Base-by-base conservation (phyloP, 2,888 invertebrate genomes). In the Petrophora chlorosata region DNA sequence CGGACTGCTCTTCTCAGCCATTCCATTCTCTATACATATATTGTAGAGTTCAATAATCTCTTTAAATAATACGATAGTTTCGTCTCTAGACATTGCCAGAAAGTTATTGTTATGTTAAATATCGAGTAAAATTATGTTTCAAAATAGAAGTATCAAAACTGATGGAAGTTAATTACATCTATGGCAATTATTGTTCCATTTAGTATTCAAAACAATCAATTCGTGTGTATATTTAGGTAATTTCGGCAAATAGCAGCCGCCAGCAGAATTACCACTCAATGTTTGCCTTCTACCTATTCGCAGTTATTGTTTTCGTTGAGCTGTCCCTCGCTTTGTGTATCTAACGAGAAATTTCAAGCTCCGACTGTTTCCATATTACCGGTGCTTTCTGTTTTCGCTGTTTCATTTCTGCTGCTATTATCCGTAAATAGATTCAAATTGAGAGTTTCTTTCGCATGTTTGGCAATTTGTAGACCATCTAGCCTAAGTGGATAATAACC, bases 311-410 rank as follows among this genome's bases (percentile, higher is more conserved):
- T 61, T 59, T 57, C 55, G 51, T 56, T 47, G 53, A 39, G 53
- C 57, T 59, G 46, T 51, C 47, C 61, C 53, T 56, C 58, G 61
- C 60, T 66, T 65, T 70, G 68, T 74, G 64, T 58, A 54, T 44
- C 56, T 67, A 67, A 71, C 67, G 65, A 70, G 71, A 67, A 70
- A 70, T 73, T 70, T 64, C 56, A 66, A 65, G 63, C 63, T 61
- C 57, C 56, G 59, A 26, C 58, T 53, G 63, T 65, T 64, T 63
- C 57, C 59, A 63, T 67, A 64, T 56, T 54, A 52, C 46, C 40
- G 51, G 40, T 55, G 63, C 69, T 71, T 70, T 76, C 70, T 67
- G 61, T 68, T 75, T 68, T 65, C 67, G 61, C 66, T 67, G 59
- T 63, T 66, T 59, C 47, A 54, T 55, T 55, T 57, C 46, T 45